Conservation (phyloP, 2,113 vertebrate species). For the Istiophorus platypterus region DNA sequence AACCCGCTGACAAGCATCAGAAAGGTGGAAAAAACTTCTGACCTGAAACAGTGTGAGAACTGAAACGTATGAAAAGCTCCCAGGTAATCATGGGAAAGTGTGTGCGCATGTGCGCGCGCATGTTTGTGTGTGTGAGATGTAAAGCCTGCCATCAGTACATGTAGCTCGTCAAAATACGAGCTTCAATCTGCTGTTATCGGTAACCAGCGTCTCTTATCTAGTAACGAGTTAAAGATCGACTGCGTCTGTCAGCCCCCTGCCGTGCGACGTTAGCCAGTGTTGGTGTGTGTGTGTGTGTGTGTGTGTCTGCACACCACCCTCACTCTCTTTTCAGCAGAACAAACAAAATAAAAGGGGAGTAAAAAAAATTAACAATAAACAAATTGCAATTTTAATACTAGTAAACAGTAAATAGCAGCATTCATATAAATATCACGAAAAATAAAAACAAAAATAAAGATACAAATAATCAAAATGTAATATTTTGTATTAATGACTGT, state of each 20-base stretch:
- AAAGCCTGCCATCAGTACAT: constrained; percentile 1
- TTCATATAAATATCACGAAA: too few species aligned
- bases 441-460: too few species aligned
- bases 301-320: background rate
- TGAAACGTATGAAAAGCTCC: background rate
- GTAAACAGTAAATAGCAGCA: too few species aligned
- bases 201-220: constrained; percentile 44
- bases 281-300: constrained; percentile 1
- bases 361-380: too few species aligned
- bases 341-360: background rate
- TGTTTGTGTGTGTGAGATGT: constrained; percentile 16
- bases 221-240: constrained; percentile 47
- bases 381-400: too few species aligned
- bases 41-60: constrained; percentile 20
- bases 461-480: too few species aligned
- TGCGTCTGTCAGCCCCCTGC: constrained; percentile 41
- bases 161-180: constrained; percentile 31
- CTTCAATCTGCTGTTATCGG: constrained; percentile 50
- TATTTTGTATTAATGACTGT: too few species aligned
- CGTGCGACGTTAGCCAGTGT: constrained; percentile 47
- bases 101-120: constrained; percentile 17
- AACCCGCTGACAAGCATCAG: background rate
- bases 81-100: background rate
- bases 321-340: background rate
- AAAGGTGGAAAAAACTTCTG: background rate